Conservation (phyloP, 2,113 vertebrate genomes). For the Bothrops jararaca region DNA sequence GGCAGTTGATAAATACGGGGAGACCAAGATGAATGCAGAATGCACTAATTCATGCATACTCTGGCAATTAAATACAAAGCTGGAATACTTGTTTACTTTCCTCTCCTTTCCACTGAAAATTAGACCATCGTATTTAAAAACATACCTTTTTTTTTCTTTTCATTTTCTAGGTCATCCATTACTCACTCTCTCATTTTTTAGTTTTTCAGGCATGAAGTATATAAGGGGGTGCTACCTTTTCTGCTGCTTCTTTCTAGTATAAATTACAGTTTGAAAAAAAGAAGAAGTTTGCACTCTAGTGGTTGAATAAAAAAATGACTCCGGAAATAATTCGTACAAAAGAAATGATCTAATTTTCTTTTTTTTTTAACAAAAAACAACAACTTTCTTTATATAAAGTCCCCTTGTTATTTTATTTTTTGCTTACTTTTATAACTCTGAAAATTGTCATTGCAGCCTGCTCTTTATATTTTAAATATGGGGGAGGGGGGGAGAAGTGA, state of each 20-base stretch:
- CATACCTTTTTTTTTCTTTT: not conserved
- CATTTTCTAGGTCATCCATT: constrained; percentile 40
- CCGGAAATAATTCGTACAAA: constrained; percentile 35
- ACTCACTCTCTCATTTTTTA: constrained; percentile 37
- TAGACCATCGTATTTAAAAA: not conserved
- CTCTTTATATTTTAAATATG: not conserved
- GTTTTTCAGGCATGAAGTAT: constrained; percentile 34
- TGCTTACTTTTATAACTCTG: not conserved
- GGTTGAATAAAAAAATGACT: constrained; percentile 63
- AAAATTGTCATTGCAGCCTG: not conserved
- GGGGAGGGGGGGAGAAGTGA: not conserved
- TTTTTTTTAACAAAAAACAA: not conserved
- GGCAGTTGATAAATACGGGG: not conserved
- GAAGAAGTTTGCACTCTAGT: constrained; percentile 74
- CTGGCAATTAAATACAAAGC: not conserved
- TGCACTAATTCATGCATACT: not conserved
- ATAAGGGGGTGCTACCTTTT: not conserved
- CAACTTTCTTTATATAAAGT: constrained; percentile 21
- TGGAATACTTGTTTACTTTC: constrained; percentile 1
- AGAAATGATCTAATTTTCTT: constrained; percentile 12
- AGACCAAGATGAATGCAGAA: not conserved
- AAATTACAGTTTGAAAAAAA: constrained; percentile 60
- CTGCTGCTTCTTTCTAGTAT: constrained; percentile 32
- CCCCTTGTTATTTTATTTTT: constrained; percentile 24
- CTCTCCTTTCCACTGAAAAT: constrained; percentile 9